Evolutionary conservation across 53 echinoderm and acorn worm genomes (phyloP).

Genomic region (Holothuria leucospilota): DNA sequence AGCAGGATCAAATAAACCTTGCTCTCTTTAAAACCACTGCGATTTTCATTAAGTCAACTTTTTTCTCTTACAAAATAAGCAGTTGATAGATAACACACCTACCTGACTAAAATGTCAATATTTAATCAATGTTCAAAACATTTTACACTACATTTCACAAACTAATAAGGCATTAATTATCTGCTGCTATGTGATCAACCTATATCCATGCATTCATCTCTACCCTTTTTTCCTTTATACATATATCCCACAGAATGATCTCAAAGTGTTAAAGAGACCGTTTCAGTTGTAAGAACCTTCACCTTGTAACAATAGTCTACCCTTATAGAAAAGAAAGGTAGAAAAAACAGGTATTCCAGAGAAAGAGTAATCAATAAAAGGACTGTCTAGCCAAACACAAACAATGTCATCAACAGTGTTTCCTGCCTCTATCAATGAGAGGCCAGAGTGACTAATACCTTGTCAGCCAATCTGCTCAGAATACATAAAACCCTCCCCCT

Average conservation of each 20-base stretch:
- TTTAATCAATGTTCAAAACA: slow-evolving; percentile 20
- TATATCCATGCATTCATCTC: not conserved
- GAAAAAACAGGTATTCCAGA: not conserved
- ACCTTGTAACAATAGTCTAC: slow-evolving; percentile 19
- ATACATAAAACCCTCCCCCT: slow-evolving; percentile 56
- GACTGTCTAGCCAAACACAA: slow-evolving; percentile 38
- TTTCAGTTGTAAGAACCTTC: not conserved
- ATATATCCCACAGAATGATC: slow-evolving; percentile 17
- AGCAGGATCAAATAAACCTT: no score
- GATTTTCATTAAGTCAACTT: no score
- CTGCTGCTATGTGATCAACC: slow-evolving; percentile 1
- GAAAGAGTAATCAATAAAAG: slow-evolving; percentile 29
- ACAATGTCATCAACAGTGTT: slow-evolving; percentile 48
- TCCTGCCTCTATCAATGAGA: slow-evolving; percentile 46
- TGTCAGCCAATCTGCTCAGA: slow-evolving; percentile 51
- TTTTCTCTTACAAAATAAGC: no score
- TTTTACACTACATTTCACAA: slow-evolving; percentile 38
- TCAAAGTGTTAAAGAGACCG: slow-evolving; percentile 4
- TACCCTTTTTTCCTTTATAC: slow-evolving; percentile 6
- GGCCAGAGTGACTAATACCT: slow-evolving; percentile 55
- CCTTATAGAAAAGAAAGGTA: not conserved
- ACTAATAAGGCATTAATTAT: slow-evolving; percentile 38
- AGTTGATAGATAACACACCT: not conserved
- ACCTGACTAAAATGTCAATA: not conserved
- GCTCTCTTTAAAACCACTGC: no score